A percentile compares a stretch with the other conserved stretches of the same genome.
These are phyloP conservation scores for Chamaetylas fuelleborni DNA, from an alignment of 2,113 vertebrate genomes.

Conservation along the genomic window DNA sequence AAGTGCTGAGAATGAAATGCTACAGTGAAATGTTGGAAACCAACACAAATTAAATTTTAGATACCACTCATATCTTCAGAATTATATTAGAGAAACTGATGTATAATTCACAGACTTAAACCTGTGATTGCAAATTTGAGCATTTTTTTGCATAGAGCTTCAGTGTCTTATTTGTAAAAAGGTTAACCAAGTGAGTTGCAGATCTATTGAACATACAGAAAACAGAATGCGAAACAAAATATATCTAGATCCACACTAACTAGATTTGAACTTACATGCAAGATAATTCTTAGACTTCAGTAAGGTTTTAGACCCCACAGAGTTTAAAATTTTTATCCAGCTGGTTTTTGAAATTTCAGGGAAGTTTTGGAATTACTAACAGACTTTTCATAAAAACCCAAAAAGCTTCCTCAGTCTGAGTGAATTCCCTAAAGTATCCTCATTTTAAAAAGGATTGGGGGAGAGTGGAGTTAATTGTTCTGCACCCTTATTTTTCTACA, in stretches of 20 bases:
- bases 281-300: not conserved
- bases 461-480: not conserved
- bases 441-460: not conserved
- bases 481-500: not conserved
- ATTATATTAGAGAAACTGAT: not conserved
- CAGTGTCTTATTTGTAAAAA: not conserved
- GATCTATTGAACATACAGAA: not conserved
- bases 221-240: not conserved
- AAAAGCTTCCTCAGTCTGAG: not conserved
- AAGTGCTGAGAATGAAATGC: not conserved
- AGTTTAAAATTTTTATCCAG: not conserved
- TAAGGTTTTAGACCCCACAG: not conserved
- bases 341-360: not conserved
- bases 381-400: not conserved
- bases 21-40: not conserved
- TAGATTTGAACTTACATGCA: not conserved
- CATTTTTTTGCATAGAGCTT: not conserved
- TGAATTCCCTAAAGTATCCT: not conserved
- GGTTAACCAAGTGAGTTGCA: not conserved
- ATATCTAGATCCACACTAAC: not conserved
- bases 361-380: not conserved
- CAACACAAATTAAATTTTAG: not conserved
- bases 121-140: not conserved
- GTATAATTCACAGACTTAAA: not conserved
- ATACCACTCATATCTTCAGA: not conserved